Evolutionary conservation across 2,797 vertebrate species (phyloP), one percentile per base, ranked within the genome.

Genomic region (Periparus ater): DNA sequence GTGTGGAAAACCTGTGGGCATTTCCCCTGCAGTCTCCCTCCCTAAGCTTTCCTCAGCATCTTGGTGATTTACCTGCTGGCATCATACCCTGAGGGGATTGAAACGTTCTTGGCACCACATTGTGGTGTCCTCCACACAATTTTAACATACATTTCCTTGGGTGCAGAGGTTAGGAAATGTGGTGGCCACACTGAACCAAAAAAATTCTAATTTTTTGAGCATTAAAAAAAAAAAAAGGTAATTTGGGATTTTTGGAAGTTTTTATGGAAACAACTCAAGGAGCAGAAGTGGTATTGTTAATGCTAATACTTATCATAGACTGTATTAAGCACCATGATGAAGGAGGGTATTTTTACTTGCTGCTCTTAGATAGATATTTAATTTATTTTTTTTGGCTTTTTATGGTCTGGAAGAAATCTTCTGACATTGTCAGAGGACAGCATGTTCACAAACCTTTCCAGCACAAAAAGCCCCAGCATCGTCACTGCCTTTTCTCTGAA

Each of bases 361-460:
- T 81, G 16, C 11, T 75, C 1, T 57, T 53, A 22, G 26, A n/a
- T 55, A 26, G 17, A 29, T 17, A 25, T 26, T 26, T 10, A 25
- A 13, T 32, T 30, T 16, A 29, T 21, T 36, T 14, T 19, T 17
- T 38, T 40, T 29, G 4, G 17, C 72, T 88, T 82, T 94, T 88
- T 85, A 16, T 81, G 87, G 45, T 54, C 61, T 74, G 50, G 66
- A 89, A 72, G 78, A 92, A 93, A 40, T 76, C 62, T 82, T 54
- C 83, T 92, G 83, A 54, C 74, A 34, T 30, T 91, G 81, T 92
- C 65, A 86, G 95, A 83, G 89, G 93, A 95, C 96, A 92, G 61
- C 44, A 11, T 62, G 89, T 92, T 93, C 93, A 81, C 75, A 92
- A 83, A 89, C 66, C 89, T 92, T 89, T 21, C 36, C 78, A 91